These are phyloP conservation scores for Sinonovacula constricta DNA, from an alignment of 1,140 invertebrate genomes.

Conservation along the genomic window DNA sequence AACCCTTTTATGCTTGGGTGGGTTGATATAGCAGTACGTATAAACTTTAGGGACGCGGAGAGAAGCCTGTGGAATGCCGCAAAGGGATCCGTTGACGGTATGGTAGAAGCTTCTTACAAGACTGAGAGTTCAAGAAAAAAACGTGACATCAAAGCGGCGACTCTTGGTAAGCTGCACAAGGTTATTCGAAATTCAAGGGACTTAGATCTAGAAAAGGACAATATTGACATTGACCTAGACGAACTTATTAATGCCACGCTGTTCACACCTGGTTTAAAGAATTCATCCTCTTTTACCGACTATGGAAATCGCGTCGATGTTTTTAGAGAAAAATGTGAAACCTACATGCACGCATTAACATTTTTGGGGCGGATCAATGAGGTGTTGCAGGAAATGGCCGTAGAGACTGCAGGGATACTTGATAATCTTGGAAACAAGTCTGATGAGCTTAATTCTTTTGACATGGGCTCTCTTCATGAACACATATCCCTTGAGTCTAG, in stretches of 20 bases:
- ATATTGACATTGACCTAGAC: too few relatives aligned
- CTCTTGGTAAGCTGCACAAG: conserved; percentile 8
- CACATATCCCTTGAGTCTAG: conserved; percentile 14
- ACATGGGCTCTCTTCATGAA: background rate
- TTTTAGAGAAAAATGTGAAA: too few relatives aligned
- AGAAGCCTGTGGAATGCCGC: conserved; percentile 48
- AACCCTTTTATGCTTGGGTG: conserved; percentile 39
- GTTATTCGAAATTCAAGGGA: background rate
- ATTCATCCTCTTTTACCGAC: background rate
- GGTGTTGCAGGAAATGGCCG: conserved; percentile 3
- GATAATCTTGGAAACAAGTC: background rate
- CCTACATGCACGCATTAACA: background rate
- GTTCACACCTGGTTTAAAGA: background rate
- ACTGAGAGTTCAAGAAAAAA: conserved; percentile 15
- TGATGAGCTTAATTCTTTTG: background rate
- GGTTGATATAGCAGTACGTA: conserved; percentile 8
- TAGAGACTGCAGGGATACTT: background rate
- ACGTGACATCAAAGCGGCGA: conserved; percentile 10
- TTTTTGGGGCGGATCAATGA: conserved; percentile 1
- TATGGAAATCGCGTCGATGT: background rate
- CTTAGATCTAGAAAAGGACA: too few relatives aligned
- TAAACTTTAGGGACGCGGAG: conserved; percentile 43
- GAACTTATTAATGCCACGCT: too few relatives aligned
- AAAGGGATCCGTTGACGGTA: conserved; percentile 9
- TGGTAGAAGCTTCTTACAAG: conserved; percentile 2